A percentile compares a stretch with the other conserved stretches of the same genome.
phyloP scores from a whole-genome alignment of 2,888 invertebrate species.

The Mythimna albipuncta region DNA sequence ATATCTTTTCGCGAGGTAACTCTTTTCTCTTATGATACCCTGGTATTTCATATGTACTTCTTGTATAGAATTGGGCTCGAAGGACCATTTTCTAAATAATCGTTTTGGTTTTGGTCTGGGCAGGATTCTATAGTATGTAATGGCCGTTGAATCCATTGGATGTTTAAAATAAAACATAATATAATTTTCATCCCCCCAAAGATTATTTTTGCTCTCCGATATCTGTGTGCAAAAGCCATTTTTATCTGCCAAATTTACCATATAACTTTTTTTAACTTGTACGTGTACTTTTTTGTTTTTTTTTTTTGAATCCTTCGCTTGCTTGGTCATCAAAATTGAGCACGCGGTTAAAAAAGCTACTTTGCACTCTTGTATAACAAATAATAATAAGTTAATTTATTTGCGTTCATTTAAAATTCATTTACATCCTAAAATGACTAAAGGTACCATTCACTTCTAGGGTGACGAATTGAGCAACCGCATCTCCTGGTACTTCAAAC shows the following conservation, averaged over 20 bases:
- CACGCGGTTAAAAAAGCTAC: no score
- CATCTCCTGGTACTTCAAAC: conserved; percentile 90
- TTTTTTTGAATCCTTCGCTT: no score
- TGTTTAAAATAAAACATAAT: background rate
- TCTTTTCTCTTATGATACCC: conserved; percentile 8
- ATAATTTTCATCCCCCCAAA: background rate
- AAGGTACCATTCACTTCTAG: conserved; percentile 70
- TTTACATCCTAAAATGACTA: background rate
- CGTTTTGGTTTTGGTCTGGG: background rate
- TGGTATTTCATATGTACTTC: conserved; percentile 1
- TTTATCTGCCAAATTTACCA: no score
- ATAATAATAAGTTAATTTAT: no score
- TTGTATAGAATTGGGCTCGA: background rate
- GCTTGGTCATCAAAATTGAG: no score
- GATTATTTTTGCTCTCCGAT: no score
- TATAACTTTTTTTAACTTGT: no score
- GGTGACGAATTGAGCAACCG: conserved; percentile 91
- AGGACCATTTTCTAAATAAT: background rate
- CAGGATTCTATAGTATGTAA: background rate
- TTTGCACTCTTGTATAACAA: no score
- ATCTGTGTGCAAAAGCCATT: no score
- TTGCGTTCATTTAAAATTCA: background rate
- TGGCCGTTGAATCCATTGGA: background rate
- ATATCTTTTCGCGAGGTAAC: conserved; percentile 93
- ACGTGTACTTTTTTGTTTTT: background rate